Conservation (phyloP, 2,797 vertebrate species). For the Scolopax rusticola region DNA sequence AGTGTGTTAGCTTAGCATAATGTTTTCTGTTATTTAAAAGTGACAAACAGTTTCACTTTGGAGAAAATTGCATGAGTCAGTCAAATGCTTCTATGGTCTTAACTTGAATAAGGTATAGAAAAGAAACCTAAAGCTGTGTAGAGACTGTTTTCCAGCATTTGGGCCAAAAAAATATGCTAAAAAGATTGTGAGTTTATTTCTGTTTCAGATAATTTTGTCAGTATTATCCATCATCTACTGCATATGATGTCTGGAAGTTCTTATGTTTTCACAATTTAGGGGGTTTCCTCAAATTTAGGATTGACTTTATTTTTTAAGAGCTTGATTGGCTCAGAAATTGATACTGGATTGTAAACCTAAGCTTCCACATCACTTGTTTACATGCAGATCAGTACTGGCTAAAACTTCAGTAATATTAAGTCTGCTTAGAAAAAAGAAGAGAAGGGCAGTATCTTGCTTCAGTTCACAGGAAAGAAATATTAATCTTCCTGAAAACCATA, state of each 20-base stretch:
- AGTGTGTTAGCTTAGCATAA: not conserved
- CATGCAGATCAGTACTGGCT: not conserved
- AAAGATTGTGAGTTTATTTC: not conserved
- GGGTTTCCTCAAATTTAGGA: not conserved
- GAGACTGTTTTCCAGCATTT: not conserved
- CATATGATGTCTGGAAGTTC: not conserved
- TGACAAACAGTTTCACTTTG: not conserved
- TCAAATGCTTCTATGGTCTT: not conserved
- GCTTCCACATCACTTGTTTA: not conserved
- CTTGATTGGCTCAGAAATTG: not conserved
- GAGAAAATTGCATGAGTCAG: not conserved
- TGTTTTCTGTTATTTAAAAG: not conserved
- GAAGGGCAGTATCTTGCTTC: not conserved
- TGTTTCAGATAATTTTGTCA: not conserved
- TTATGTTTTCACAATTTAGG: not conserved
- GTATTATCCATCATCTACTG: not conserved
- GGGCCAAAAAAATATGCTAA: not conserved
- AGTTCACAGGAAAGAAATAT: not conserved
- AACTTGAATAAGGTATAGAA: not conserved
- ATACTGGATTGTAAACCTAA: not conserved
- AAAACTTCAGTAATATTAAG: not conserved
- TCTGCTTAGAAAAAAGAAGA: not conserved
- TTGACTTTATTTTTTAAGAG: not conserved
- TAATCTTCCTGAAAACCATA: not conserved
- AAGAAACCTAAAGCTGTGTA: conserved; percentile 11